Base-by-base conservation (phyloP, 2,888 invertebrate species). In the Vannuccia rotundouncinata region DNA sequence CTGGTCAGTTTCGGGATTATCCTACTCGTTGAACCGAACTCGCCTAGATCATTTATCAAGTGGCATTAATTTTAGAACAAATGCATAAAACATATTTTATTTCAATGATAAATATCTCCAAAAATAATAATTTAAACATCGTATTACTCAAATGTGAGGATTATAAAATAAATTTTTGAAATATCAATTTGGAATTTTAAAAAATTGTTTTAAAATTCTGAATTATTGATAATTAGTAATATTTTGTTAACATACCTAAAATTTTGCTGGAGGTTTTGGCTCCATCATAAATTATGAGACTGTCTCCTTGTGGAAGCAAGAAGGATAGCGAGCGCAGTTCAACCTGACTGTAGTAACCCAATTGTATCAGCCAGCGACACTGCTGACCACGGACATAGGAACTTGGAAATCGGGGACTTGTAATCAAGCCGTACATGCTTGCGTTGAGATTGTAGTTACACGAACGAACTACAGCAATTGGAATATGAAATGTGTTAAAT, bases 261-360 rank as follows among this genome's bases (percentile, higher is more conserved):
- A 66, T 66, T 66, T 5, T 66, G 25, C 25, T 66, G 66, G 66
- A 66, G 13, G 66, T 66, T 5, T 66, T 27, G 13, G 78, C 28
- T 1, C 78, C 78, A 28, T 78, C 78, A 29, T 78, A 60, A 1
- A 78, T 25, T 27, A 60, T 1, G 27, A 78, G 59, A n/a, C 28
- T 25, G 25, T 78, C 78, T 13, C 66, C 27, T 1, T 27, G 5
- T 10, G 78, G 25, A n/a, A 78, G 29, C 2, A 29, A 29, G 28
- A 78, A 25, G 31, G 28, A 27, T 17, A 60, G 25, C 17, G 66
- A 60, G 22, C 78, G 1, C 17, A 78, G 59, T 2, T 60, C 78
- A 2, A 78, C n/a, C 22, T 60, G 28, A 78, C 29, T 78, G 66
- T 78, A 78, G 28, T 78, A 59, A n/a, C 78, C 78, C 66, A 78